Evolutionary conservation across 1,140 invertebrate species (phyloP).

Genomic region (Phocides pigmalion): DNA sequence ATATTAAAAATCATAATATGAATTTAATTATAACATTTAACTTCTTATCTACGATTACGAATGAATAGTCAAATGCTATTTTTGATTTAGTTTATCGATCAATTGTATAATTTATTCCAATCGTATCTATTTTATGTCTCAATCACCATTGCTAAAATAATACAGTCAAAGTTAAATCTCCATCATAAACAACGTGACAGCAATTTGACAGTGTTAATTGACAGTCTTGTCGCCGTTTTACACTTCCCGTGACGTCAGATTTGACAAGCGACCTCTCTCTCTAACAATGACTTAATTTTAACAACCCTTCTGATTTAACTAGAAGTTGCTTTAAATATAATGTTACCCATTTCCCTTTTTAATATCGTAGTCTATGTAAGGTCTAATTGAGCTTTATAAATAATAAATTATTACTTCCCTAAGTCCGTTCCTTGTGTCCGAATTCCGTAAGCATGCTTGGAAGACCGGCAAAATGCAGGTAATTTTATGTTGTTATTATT

Average conservation of each 20-base stretch:
- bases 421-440: slow-evolving; percentile 48
- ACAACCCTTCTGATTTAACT: slow-evolving; percentile 47
- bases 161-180: no score
- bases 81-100: no score
- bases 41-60: no score
- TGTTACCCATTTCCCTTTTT: slow-evolving; percentile 48
- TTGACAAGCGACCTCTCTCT: slow-evolving; percentile 11
- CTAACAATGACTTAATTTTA: slow-evolving; percentile 35
- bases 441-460: slow-evolving; percentile 71
- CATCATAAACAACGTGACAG: no score
- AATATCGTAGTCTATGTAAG: slow-evolving; percentile 41
- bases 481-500: slow-evolving; percentile 61
- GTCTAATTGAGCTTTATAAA: slow-evolving; percentile 53
- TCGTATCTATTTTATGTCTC: no score
- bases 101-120: no score
- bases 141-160: no score
- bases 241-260: slow-evolving; percentile 3
- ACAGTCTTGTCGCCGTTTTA: not conserved
- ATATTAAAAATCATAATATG: no score
- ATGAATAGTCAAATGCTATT: no score
- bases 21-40: no score
- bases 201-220: no score
- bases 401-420: slow-evolving; percentile 44
- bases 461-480: slow-evolving; percentile 67
- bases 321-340: slow-evolving; percentile 47